phyloP scores from a whole-genome alignment of 2,797 vertebrate species.

The Chrysocyon brachyurus region DNA sequence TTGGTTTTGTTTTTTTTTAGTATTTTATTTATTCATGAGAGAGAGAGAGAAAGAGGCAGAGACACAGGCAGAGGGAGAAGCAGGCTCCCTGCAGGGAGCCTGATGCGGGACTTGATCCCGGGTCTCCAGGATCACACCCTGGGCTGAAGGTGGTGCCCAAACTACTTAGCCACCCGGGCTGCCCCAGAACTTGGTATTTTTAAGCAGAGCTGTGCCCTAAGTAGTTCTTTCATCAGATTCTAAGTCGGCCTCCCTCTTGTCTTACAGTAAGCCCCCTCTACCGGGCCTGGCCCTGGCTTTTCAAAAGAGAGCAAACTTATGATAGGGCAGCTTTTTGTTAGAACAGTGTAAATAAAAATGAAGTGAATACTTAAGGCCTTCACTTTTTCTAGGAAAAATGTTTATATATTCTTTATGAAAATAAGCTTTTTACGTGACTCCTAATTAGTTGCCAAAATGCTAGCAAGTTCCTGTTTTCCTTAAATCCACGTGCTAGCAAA shows the following conservation, averaged over 20 bases:
- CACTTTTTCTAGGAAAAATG: slow-evolving; percentile 61
- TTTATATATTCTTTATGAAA: slow-evolving; percentile 42
- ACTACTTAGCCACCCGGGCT: too few species aligned
- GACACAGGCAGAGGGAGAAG: too few species aligned
- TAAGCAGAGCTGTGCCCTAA: background rate
- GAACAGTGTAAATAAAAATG: slow-evolving; percentile 46
- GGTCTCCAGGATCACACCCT: too few species aligned
- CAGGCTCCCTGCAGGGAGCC: too few species aligned
- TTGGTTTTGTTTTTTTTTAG: background rate
- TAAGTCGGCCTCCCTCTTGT: background rate
- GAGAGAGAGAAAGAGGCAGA: too few species aligned
- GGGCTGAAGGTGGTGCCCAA: too few species aligned
- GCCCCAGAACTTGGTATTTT: background rate
- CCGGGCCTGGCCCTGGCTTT: background rate
- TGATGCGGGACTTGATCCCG: too few species aligned
- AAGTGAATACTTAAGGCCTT: slow-evolving; percentile 30
- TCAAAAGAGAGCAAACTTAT: background rate
- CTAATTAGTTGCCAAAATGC: slow-evolving; percentile 55
- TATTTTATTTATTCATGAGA: too few species aligned
- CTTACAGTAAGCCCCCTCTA: background rate
- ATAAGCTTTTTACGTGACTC: background rate
- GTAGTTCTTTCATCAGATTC: background rate
- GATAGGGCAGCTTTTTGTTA: slow-evolving; percentile 21
- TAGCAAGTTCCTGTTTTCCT: slow-evolving; percentile 35
- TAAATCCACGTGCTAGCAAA: slow-evolving; percentile 46